Evolutionary conservation across 1,140 invertebrate species (phyloP), one percentile per base, ranked within the genome.

Genomic region (Ptiloglossa arizonensis): DNA sequence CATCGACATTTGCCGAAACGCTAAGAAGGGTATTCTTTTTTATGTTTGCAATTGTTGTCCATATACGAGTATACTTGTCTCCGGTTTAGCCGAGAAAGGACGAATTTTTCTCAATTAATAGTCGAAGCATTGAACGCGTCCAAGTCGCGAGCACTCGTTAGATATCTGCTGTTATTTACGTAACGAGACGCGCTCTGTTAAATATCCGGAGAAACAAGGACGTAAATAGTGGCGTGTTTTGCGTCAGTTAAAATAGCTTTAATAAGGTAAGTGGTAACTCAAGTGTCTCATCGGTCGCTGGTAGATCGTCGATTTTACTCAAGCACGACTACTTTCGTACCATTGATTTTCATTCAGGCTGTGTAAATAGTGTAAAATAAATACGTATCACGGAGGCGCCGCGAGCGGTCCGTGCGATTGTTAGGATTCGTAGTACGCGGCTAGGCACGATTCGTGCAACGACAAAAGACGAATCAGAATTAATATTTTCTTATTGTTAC

Each of bases 161-260:
- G 41, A 22, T 41, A 56, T 69, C 32, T 41, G 29, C 29, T 41
- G 54, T 69, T 76, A 69, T 76, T 76, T 76, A 76, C 73, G 73
- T 76, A 76, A 76, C 66, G 41, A 76, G 54, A 50, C 54, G 73
- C 54, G 54, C 64, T 69, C 64, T 38, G 73, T 59, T 72, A 72
- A 72, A 27, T 32, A 29, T 29, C 17, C 72, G 54, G 54, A 32
- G 56, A 76, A 76, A 67, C 50, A 80, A 76, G 41, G 72, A 48
- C 50, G 67, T 76, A 75, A 68, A 80, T 67, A 76, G 79, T 75
- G 64, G 62, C 70, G 59, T 72, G 52, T 69, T 56, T 63, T 59
- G 50, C 60, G 32, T 54, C 57, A 54, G 38, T 78, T 71, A 77
- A 77, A 77, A 62, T 70, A 70, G 67, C 75, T 77, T 62, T 71